Percentiles rank a stretch among this genome's conserved stretches.
phyloP scores from a whole-genome alignment of 2,888 invertebrate species.

The Electrophaes corylata region DNA sequence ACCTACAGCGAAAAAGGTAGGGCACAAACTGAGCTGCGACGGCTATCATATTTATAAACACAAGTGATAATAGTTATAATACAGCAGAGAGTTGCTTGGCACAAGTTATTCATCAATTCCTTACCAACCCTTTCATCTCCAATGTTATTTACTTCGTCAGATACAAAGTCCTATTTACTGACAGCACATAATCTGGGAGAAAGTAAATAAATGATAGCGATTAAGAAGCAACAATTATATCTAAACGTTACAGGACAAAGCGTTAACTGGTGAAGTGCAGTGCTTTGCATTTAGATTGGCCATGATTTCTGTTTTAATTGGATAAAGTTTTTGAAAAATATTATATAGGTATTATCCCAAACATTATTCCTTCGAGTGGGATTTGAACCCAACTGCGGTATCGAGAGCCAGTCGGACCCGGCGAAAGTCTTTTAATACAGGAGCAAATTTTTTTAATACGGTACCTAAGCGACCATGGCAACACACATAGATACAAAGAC shows the following conservation, averaged over 20 bases:
- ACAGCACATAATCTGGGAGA: constrained; percentile 44
- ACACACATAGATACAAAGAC: too few relatives aligned
- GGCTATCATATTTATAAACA: too few relatives aligned
- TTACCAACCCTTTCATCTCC: constrained; percentile 1
- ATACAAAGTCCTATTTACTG: constrained; percentile 39
- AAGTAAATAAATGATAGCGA: constrained; percentile 62
- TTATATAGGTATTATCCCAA: too few relatives aligned
- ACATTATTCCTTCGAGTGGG: too few relatives aligned
- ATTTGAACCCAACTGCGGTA: too few relatives aligned
- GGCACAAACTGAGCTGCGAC: too few relatives aligned
- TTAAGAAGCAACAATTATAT: constrained; percentile 64
- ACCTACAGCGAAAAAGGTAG: too few relatives aligned
- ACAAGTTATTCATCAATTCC: background rate
- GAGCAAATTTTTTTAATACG: too few relatives aligned
- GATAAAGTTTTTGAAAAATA: background rate
- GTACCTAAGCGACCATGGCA: too few relatives aligned
- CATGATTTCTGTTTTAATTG: constrained; percentile 7
- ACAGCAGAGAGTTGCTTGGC: background rate
- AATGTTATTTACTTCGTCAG: background rate
- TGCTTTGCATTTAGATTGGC: constrained; percentile 42
- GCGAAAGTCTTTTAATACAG: too few relatives aligned
- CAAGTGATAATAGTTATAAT: background rate
- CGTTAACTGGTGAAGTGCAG: constrained; percentile 48
- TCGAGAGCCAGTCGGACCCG: too few relatives aligned
- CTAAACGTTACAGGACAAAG: constrained; percentile 58